Evolutionary conservation across 1,140 invertebrate genomes (phyloP), one percentile per base, ranked within the genome.

Genomic region (Harpegnathos saltator): DNA sequence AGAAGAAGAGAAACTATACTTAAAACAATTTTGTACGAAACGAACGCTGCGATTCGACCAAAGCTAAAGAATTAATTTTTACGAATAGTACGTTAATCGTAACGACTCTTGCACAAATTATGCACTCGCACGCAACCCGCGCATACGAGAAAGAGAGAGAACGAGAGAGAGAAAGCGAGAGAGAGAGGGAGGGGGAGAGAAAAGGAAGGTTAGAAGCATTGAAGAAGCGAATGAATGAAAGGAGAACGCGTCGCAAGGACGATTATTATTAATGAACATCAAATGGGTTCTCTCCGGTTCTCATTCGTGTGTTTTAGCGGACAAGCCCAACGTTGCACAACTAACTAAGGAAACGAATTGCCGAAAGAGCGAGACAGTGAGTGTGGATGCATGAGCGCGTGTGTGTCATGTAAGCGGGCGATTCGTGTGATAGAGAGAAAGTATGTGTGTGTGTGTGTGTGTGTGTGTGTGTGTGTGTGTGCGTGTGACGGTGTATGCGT

Each of bases 281-380:
- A 84, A 58, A 33, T 69, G 75, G 38, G 61, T 84, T 82, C 82
- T 84, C 85, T 78, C 58, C 38, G 62, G 74, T 88, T 83, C 82
- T 88, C 75, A 48, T 88, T 88, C 69, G 82, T 87, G 86, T 87
- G 82, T 87, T 87, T 87, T 82, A 88, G 74, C 85, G 88, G 87
- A 82, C 89, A 90, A 91, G 89, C 82, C 75, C 73, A 87, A 89
- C 80, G 86, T 91, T 93, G 92, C 91, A 93, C 91, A 93, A 93
- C 85, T 91, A 90, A 90, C 78, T 90, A 85, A 90, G 80, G 77
- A 90, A 80, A 81, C 83, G 73, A 85, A 87, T 88, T 71, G 85
- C 74, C 78, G 44, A 85, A n/a, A n/a, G 74, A 84, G 29, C 71
- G 63, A 52, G 44, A 78, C 59, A 65, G 54, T 24, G 82, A 71